These are phyloP conservation scores for Incurvaria masculella DNA, from an alignment of 2,888 invertebrate species.

Conservation along the genomic window DNA sequence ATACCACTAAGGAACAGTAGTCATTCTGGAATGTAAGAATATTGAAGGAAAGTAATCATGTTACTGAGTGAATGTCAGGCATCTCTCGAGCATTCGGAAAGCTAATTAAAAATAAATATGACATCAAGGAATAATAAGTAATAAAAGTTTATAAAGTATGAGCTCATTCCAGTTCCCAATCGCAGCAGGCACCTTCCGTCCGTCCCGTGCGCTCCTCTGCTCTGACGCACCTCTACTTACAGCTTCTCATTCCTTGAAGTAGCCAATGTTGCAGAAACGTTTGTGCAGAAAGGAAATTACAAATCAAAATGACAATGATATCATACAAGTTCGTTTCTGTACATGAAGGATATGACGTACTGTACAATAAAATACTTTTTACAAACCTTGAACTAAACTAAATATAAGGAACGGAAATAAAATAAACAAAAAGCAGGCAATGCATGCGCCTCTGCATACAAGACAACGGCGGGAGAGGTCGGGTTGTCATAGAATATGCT, in stretches of 20 bases:
- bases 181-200: background rate
- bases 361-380: constrained; percentile 53
- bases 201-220: constrained; percentile 31
- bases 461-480: constrained; percentile 64
- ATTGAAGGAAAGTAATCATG: background rate
- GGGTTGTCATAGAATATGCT: constrained; percentile 63
- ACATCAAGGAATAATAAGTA: constrained; percentile 10
- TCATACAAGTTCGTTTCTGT: constrained; percentile 52
- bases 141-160: background rate
- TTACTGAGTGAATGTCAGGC: constrained; percentile 24
- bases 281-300: constrained; percentile 67
- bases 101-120: constrained; percentile 44
- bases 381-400: constrained; percentile 55
- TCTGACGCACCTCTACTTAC: constrained; percentile 59
- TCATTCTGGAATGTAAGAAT: background rate
- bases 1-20: background rate
- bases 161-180: background rate
- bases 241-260: constrained; percentile 70
- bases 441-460: constrained; percentile 63
- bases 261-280: constrained; percentile 61
- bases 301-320: constrained; percentile 59
- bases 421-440: constrained; percentile 70
- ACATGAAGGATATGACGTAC: constrained; percentile 51
- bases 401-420: constrained; percentile 53
- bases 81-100: constrained; percentile 43